Percentiles rank a stretch among this genome's conserved stretches.
These are phyloP conservation scores for Vireo altiloquus DNA, from an alignment of 2,113 vertebrate genomes.

Conservation along the genomic window DNA sequence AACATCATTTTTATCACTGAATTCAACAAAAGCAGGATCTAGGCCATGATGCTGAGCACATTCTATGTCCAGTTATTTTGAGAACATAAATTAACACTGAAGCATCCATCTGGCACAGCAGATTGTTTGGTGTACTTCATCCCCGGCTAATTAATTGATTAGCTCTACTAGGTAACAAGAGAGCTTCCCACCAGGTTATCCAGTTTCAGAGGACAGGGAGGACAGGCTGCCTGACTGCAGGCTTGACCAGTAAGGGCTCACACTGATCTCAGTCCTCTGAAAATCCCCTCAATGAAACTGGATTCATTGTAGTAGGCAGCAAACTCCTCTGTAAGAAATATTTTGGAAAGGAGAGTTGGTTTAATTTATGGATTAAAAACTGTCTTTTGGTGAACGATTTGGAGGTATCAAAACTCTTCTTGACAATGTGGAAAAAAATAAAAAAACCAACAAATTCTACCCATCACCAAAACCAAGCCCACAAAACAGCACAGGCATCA, in stretches of 20 bases:
- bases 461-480: not conserved
- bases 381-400: not conserved
- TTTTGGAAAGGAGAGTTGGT: not conserved
- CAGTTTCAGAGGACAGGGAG: not conserved
- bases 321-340: not conserved
- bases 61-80: slow-evolving; percentile 33
- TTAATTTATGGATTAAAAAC: not conserved
- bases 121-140: slow-evolving; percentile 27
- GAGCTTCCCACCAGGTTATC: not conserved
- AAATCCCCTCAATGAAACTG: not conserved
- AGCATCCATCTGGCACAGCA: slow-evolving; percentile 47
- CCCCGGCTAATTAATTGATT: slow-evolving; percentile 50
- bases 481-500: not conserved
- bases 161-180: not conserved
- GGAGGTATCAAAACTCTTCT: not conserved
- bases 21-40: not conserved
- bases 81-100: slow-evolving; percentile 27
- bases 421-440: not conserved
- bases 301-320: not conserved
- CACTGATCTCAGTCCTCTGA: not conserved
- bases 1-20: not conserved
- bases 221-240: not conserved
- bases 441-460: not conserved
- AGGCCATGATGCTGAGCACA: not conserved
- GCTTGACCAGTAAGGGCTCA: not conserved